Evolutionary conservation across 1,140 invertebrate genomes (phyloP).

Genomic region (Apis cerana): DNA sequence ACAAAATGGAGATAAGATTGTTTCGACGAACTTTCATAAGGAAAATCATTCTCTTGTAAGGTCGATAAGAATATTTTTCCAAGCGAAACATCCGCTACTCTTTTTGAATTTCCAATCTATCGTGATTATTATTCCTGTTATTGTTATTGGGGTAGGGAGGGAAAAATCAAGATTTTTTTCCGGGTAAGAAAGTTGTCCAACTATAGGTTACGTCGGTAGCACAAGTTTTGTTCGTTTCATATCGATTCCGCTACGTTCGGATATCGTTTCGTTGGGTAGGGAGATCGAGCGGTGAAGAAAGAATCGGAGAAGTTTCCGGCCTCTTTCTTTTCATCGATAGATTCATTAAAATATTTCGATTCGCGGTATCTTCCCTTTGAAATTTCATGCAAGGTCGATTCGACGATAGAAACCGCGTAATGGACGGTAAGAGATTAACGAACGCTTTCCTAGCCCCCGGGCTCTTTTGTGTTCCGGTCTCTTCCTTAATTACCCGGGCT

Average conservation of each 20-base stretch:
- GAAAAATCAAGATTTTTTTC: background rate
- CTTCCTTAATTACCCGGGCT: constrained; percentile 51
- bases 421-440: constrained; percentile 49
- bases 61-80: too few species aligned
- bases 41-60: too few species aligned
- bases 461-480: constrained; percentile 35
- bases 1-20: constrained; percentile 20
- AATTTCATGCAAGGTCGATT: constrained; percentile 31
- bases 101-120: too few species aligned
- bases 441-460: constrained; percentile 37
- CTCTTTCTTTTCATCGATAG: constrained; percentile 5
- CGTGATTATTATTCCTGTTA: background rate
- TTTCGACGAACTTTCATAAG: background rate
- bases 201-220: background rate
- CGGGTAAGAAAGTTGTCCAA: background rate
- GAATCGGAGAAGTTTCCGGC: background rate
- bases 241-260: background rate
- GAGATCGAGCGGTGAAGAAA: background rate
- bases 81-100: too few species aligned
- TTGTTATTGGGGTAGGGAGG: too few species aligned
- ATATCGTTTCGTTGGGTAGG: too few species aligned
- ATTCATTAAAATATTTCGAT: constrained; percentile 51
- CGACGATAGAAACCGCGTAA: constrained; percentile 22
- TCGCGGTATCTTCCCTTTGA: constrained; percentile 16
- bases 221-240: background rate